Base-by-base conservation (phyloP, 2,888 invertebrate species). In the Furcula furcula region DNA sequence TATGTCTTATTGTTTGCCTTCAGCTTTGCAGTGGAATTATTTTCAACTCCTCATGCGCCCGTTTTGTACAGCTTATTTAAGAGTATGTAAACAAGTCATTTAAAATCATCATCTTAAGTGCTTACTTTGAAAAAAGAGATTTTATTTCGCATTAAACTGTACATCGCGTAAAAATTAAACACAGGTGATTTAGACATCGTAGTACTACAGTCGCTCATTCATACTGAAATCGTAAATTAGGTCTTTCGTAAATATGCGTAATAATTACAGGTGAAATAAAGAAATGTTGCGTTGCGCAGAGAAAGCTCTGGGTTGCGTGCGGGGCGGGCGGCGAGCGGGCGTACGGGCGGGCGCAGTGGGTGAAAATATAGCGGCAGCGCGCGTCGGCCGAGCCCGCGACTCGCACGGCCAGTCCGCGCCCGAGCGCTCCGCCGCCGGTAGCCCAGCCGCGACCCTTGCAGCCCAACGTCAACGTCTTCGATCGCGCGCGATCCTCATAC, bases 301-400 rank as follows among this genome's bases (percentile, higher is more conserved):
- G 80, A 82, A 84, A 83, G 86, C 77, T 84, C 76, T 64, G 66
- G 68, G 71, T 30, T 40, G 55, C 50, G 64, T 56, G 75, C 73
- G 76, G 81, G 75, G 75, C 64, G 79, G 69, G 75, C 66, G 76
- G 76, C 59, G 57, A 66, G 74, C 74, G 76, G 70, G 75, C 77
- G 77, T 76, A 75, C 61, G 57, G 66, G 73, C 74, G 76, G 71
- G 75, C 77, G 77, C 77, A 68, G 76, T 71, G 73, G 71, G 75
- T 77, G 76, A 82, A 83, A 16, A 28, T 18, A 84, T 83, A 83
- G 82, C 82, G 81, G 73, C 77, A 81, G 81, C 76, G 79, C 79
- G 74, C 77, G 76, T 67, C 70, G 65, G 57, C 52, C 58, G 59
- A 59, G 51, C 65, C 46, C 46, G 52, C 56, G 50, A 55, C 37